phyloP scores from a whole-genome alignment of 2,888 invertebrate genomes.

The Oligia latruncula region DNA sequence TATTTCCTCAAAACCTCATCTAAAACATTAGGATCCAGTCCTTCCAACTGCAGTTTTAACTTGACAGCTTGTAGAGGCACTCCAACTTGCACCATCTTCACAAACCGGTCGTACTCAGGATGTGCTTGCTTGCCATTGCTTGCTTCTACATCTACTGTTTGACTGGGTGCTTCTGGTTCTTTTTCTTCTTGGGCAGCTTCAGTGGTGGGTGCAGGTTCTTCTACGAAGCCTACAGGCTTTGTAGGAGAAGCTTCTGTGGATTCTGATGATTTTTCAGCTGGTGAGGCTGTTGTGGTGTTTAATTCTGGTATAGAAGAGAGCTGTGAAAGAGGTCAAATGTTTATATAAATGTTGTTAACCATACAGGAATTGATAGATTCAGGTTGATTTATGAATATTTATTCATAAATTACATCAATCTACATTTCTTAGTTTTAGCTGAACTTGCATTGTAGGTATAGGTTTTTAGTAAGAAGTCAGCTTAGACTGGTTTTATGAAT shows the following conservation, averaged over 20 bases:
- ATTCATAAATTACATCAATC: neutral
- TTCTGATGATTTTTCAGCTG: constrained; percentile 36
- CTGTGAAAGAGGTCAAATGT: constrained; percentile 74
- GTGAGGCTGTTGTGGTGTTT: constrained; percentile 64
- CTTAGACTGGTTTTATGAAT: neutral
- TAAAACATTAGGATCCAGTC: constrained; percentile 93
- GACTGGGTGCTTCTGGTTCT: constrained; percentile 37
- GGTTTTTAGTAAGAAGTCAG: neutral
- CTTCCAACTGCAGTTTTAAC: constrained; percentile 95
- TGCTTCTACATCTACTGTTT: constrained; percentile 48
- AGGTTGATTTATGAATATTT: neutral
- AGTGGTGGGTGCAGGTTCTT: constrained; percentile 28
- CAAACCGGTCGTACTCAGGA: constrained; percentile 93
- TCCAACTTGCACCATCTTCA: constrained; percentile 97
- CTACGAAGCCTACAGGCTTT: constrained; percentile 5
- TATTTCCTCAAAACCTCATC: constrained; percentile 85
- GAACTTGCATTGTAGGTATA: neutral
- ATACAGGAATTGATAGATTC: neutral
- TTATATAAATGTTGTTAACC: neutral
- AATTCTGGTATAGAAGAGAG: constrained; percentile 89
- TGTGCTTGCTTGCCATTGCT: constrained; percentile 81
- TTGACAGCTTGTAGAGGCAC: constrained; percentile 96
- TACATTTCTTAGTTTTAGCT: neutral
- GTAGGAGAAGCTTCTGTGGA: constrained; percentile 18
- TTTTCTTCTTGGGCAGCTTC: constrained; percentile 26